These are phyloP conservation scores for Arvicanthis niloticus DNA, from an alignment of 2,113 vertebrate genomes.

Conservation along the genomic window DNA sequence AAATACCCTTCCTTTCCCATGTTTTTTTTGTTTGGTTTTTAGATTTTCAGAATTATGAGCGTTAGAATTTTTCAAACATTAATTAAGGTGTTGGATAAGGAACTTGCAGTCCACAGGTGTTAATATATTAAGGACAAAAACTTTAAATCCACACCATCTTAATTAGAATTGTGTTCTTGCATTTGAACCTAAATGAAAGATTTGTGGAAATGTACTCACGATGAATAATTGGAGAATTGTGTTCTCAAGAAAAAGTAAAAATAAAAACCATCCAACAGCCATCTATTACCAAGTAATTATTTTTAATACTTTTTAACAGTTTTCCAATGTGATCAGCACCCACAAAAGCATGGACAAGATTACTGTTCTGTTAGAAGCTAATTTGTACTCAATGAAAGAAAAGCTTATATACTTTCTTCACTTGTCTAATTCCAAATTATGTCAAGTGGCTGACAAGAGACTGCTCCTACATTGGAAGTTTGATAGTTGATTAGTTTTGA, in stretches of 20 bases:
- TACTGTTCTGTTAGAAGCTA: slow-evolving; percentile 29
- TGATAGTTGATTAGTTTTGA: slow-evolving; percentile 22
- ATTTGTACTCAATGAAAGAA: slow-evolving; percentile 29
- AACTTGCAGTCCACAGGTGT: not conserved
- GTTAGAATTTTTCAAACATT: not conserved
- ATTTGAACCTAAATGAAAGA: not conserved
- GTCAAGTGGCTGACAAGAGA: not conserved
- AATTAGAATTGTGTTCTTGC: not conserved
- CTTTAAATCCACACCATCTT: not conserved
- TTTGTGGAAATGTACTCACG: slow-evolving; percentile 4
- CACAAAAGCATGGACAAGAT: not conserved
- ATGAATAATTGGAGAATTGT: not conserved
- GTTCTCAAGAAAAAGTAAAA: slow-evolving; percentile 1
- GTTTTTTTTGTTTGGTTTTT: not conserved
- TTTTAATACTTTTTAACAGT: not conserved
- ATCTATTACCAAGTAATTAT: slow-evolving; percentile 5
- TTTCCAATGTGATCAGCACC: slow-evolving; percentile 20
- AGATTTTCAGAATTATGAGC: slow-evolving; percentile 31
- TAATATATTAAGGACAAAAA: not conserved
- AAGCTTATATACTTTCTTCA: not conserved
- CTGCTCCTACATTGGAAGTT: not conserved
- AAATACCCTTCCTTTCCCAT: not conserved
- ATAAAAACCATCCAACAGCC: slow-evolving; percentile 6
- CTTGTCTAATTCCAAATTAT: slow-evolving; percentile 40
- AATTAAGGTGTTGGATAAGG: not conserved